Evolutionary conservation across 2,797 vertebrate species (phyloP), one percentile per base, ranked within the genome.

Genomic region (Thalassophryne amazonica): DNA sequence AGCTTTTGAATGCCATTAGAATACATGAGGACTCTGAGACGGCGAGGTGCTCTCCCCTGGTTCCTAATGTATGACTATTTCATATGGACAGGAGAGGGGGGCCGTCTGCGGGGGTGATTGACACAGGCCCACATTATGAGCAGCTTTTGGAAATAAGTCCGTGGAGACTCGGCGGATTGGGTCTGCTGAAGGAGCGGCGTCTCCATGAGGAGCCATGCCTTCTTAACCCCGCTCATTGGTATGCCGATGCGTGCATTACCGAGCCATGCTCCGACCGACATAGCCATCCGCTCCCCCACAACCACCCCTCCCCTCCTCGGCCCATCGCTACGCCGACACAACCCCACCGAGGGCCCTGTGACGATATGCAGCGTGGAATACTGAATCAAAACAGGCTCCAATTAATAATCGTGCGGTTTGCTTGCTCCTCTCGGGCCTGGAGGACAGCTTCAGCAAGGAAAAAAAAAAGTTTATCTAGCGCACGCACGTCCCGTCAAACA

Each of bases 61-160:
- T 92, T 94, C 93, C 92, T 94, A 94, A 96, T 95, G 93, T 93
- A 94, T 94, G 94, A 96, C 93, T 95, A 94, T 94, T 95, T 95
- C 93, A 96, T 94, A 96, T 96, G 94, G 81, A 79, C 94, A 58
- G 81, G 72, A 37, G 55, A 19, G 36, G 24, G 62, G 25, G 46
- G 35, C 91, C 93, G 93, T 93, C 91, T 93, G 91, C 90, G 91
- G 92, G 91, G 89, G 89, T 94, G 95, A 95, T 94, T 94, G 94
- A 95, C 94, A 94, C 82, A 73, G 89, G 92, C 91, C 87, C 91
- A 92, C 92, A 94, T 97, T 96, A 94, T 92, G 94, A 93, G 94
- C 90, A 93, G 93, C 93, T 96, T 95, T 93, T 90, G 91, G 92
- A 95, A 95, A 93, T 93, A 83, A 93, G 93, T 94, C 94, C 93